Conservation (phyloP, 2,888 invertebrate genomes). For the Brenthis daphne region DNA sequence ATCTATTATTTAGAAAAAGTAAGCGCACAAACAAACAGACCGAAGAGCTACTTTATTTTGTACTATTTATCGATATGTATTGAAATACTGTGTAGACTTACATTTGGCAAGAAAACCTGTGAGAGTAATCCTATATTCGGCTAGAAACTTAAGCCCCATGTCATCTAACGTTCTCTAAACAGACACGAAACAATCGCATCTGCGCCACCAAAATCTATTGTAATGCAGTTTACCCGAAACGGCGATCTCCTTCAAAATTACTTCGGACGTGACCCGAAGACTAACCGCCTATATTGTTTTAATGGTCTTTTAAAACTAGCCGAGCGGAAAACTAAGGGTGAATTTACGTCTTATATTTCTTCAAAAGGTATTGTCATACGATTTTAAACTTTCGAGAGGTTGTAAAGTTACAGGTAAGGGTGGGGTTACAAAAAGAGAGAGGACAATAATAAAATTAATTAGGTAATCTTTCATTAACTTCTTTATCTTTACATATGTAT, state of each 20-base stretch:
- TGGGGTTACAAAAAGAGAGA: no score
- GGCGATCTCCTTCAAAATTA: slow-evolving; percentile 65
- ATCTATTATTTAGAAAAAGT: no score
- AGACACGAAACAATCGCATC: slow-evolving; percentile 44
- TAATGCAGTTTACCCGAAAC: slow-evolving; percentile 48
- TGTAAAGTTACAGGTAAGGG: no score
- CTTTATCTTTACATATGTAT: background rate
- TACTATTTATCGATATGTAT: no score
- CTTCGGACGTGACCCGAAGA: slow-evolving; percentile 65
- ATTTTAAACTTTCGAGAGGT: background rate
- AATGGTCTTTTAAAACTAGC: slow-evolving; percentile 56
- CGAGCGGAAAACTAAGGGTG: slow-evolving; percentile 47
- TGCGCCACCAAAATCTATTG: slow-evolving; percentile 54
- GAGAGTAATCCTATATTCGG: no score
- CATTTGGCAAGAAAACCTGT: no score
- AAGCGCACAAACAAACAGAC: no score
- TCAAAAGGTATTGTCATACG: slow-evolving; percentile 25
- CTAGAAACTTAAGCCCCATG: background rate
- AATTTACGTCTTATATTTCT: slow-evolving; percentile 37
- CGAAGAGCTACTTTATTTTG: no score
- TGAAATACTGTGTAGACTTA: no score
- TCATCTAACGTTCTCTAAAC: slow-evolving; percentile 7
- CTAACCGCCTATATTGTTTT: slow-evolving; percentile 62
- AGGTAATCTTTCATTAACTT: no score
- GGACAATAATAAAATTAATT: no score